Percentiles rank a stretch among this genome's conserved stretches.
These are phyloP conservation scores for Theonella swinhoei DNA, from an alignment of 37 sponge, comb jelly and placozoan genomes.

Conservation along the genomic window DNA sequence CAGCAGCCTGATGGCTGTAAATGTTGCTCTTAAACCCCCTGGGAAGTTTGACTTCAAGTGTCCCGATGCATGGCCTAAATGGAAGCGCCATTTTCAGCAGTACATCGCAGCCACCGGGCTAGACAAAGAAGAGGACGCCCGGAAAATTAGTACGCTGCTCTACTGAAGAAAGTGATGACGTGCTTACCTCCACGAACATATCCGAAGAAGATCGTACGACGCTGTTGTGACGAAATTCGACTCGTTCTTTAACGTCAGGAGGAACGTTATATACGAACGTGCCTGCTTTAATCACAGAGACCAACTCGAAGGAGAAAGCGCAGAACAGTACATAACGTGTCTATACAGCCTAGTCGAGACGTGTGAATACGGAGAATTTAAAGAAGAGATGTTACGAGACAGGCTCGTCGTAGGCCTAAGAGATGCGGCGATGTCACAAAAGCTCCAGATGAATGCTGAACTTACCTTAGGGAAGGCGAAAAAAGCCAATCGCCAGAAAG, in stretches of 20 bases:
- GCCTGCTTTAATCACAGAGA: conserved; percentile 14
- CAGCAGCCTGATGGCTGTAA: conserved; percentile 11
- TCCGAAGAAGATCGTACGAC: conserved; percentile 10
- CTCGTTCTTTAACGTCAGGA: conserved; percentile 13
- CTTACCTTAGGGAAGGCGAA: conserved; percentile 45
- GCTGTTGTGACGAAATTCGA: conserved; percentile 20
- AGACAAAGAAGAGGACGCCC: neutral
- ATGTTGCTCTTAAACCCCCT: neutral
- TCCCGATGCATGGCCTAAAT: conserved; percentile 22
- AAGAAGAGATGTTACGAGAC: too few species aligned
- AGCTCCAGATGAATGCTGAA: conserved; percentile 35
- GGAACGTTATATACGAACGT: conserved; percentile 26
- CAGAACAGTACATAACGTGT: conserved; percentile 10
- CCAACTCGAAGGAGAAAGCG: conserved; percentile 8
- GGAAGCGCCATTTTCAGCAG: conserved; percentile 19
- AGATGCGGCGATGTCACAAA: conserved; percentile 21
- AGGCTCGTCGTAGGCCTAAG: conserved; percentile 63
- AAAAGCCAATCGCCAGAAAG: conserved; percentile 38
- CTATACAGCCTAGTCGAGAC: conserved; percentile 20
- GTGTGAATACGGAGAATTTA: conserved; percentile 3
- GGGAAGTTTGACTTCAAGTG: conserved; percentile 13
- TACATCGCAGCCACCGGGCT: conserved; percentile 8
- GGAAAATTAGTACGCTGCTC: neutral
- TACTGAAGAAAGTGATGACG: conserved; percentile 20
- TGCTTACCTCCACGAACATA: conserved; percentile 24